A percentile compares a stretch with the other conserved stretches of the same genome.
Conservation (phyloP, 2,888 invertebrate species). For the Acanthosepion lycidas region DNA sequence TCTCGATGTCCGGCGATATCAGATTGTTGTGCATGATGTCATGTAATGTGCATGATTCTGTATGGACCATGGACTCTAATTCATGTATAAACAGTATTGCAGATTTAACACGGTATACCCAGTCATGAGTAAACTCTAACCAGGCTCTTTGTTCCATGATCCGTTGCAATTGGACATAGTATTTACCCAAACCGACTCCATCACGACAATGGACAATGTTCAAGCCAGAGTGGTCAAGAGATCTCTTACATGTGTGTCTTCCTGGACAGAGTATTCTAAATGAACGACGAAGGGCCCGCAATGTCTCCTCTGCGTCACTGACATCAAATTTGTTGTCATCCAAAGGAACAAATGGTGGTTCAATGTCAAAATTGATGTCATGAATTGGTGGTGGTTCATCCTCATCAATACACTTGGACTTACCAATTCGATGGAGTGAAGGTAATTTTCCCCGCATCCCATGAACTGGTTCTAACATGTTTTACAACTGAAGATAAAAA, state of each 20-base stretch:
- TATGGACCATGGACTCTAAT: conserved; percentile 63
- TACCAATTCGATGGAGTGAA: conserved; percentile 64
- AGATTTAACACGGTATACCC: conserved; percentile 63
- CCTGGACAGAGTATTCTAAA: conserved; percentile 70
- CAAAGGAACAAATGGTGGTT: conserved; percentile 34
- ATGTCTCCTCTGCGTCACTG: conserved; percentile 64
- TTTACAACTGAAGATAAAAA: conserved; percentile 6
- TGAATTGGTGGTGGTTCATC: conserved; percentile 64
- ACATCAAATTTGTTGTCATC: conserved; percentile 55
- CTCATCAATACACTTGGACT: conserved; percentile 61
- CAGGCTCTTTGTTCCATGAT: conserved; percentile 67
- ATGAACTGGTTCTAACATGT: conserved; percentile 52
- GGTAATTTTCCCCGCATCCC: conserved; percentile 59
- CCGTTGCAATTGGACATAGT: conserved; percentile 65
- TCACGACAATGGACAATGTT: conserved; percentile 70
- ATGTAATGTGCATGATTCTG: conserved; percentile 69
- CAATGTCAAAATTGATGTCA: conserved; percentile 41
- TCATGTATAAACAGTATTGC: conserved; percentile 66
- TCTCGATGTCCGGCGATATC: conserved; percentile 52
- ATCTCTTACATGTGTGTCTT: conserved; percentile 66
- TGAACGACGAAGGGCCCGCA: conserved; percentile 60
- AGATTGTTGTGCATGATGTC: conserved; percentile 63
- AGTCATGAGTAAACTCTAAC: conserved; percentile 69
- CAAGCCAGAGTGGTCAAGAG: conserved; percentile 64
- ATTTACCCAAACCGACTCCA: conserved; percentile 63